These are phyloP conservation scores for Arnoldichthys spilopterus DNA, from an alignment of 2,797 vertebrate genomes.

Conservation along the genomic window DNA sequence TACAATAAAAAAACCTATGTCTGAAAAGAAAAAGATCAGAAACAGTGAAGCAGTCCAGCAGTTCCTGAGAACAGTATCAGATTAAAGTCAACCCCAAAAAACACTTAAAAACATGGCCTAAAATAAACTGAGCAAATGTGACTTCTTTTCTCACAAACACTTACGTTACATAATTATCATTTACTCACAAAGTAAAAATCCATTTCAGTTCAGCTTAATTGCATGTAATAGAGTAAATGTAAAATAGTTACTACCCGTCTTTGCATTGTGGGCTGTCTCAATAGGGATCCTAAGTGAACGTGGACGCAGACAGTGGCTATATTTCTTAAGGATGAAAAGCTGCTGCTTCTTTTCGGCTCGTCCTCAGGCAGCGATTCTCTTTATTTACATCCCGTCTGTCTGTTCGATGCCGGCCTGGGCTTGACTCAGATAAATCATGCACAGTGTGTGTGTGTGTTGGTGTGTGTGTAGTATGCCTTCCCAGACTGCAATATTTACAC, in stretches of 20 bases:
- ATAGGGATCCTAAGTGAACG: constrained; percentile 27
- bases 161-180: background rate
- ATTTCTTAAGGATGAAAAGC: constrained; percentile 38
- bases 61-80: background rate
- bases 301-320: constrained; percentile 20
- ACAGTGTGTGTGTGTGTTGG: constrained; percentile 17
- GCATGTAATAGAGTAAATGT: background rate
- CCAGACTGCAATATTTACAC: constrained; percentile 62
- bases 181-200: background rate
- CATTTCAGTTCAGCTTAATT: background rate
- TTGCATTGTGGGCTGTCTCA: constrained; percentile 17
- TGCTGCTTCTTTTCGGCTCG: constrained; percentile 27
- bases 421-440: constrained; percentile 48
- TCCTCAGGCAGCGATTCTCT: constrained; percentile 20
- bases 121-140: background rate
- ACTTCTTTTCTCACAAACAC: background rate
- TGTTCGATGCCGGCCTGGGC: constrained; percentile 29
- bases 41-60: background rate
- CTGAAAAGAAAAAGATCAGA: background rate
- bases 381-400: constrained; percentile 43
- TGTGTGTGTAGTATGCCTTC: constrained; percentile 21
- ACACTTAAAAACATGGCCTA: too few species aligned
- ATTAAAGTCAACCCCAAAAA: background rate
- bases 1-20: background rate
- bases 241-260: background rate